Conservation (phyloP, 2,113 vertebrate genomes). For the Octodon degus region DNA sequence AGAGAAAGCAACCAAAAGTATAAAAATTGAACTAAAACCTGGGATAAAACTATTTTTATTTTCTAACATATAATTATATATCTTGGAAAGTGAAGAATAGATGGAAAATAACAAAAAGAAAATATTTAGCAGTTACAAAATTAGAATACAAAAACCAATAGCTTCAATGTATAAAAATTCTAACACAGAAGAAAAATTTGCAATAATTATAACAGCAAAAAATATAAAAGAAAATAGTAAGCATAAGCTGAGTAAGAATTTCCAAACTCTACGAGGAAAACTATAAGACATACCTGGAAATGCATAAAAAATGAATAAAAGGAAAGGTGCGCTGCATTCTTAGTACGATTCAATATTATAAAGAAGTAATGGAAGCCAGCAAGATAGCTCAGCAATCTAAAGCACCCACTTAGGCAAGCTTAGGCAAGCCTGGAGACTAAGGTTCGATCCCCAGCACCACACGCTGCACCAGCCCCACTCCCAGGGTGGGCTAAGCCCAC, state of each 20-base stretch:
- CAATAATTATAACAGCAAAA: background rate
- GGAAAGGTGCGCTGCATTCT: background rate
- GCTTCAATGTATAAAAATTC: background rate
- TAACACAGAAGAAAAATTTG: background rate
- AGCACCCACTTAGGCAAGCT: too few species aligned
- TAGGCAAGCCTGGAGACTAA: too few species aligned
- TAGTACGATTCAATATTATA: background rate
- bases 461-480: too few species aligned
- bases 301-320: background rate
- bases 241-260: conserved; percentile 27
- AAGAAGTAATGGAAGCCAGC: background rate
- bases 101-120: conserved; percentile 49
- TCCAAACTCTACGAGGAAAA: background rate
- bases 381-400: too few species aligned
- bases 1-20: conserved; percentile 5
- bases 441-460: too few species aligned
- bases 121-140: conserved; percentile 51
- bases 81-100: conserved; percentile 30
- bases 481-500: too few species aligned
- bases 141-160: conserved; percentile 31
- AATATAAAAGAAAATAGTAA: background rate
- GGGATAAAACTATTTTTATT: conserved; percentile 40
- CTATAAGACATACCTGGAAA: background rate
- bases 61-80: conserved; percentile 45
- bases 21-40: conserved; percentile 55